Evolutionary conservation across 2,797 vertebrate species (phyloP).

Genomic region (Limnodromus scolopaceus): DNA sequence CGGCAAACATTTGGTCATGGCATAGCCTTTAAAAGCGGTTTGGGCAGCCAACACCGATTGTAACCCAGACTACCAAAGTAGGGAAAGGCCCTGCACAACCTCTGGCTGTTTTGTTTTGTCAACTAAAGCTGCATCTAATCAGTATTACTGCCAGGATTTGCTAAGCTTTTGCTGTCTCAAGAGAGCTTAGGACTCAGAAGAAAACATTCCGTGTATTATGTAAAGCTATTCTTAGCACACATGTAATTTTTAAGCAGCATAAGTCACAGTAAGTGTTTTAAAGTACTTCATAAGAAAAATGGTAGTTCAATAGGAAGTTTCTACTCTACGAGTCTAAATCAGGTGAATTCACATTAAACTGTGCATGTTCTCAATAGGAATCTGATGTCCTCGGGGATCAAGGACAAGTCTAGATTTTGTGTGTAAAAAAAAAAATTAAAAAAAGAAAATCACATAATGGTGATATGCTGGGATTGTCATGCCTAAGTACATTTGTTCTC

Average conservation of each 20-base stretch:
- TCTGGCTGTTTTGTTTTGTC: background rate
- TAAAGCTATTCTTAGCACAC: background rate
- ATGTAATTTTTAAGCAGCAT: background rate
- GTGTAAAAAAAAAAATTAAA: background rate
- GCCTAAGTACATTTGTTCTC: background rate
- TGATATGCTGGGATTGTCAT: rapidly evolving
- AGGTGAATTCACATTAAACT: background rate
- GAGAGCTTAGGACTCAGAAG: background rate
- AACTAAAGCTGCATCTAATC: background rate
- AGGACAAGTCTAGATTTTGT: background rate
- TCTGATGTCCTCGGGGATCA: background rate
- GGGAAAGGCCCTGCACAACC: background rate
- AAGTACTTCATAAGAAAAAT: background rate
- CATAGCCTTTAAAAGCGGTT: background rate
- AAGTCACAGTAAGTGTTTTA: background rate
- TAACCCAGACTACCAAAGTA: background rate
- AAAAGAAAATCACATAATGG: background rate
- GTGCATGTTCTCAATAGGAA: background rate
- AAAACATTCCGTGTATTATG: background rate
- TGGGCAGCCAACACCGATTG: background rate
- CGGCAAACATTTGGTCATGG: background rate
- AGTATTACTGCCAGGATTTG: background rate
- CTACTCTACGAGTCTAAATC: background rate
- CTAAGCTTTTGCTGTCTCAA: background rate
- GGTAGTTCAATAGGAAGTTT: background rate